Evolutionary conservation across 2,888 invertebrate genomes (phyloP), one percentile per base, ranked within the genome.

Genomic region (Microctonus aethiopoides): DNA sequence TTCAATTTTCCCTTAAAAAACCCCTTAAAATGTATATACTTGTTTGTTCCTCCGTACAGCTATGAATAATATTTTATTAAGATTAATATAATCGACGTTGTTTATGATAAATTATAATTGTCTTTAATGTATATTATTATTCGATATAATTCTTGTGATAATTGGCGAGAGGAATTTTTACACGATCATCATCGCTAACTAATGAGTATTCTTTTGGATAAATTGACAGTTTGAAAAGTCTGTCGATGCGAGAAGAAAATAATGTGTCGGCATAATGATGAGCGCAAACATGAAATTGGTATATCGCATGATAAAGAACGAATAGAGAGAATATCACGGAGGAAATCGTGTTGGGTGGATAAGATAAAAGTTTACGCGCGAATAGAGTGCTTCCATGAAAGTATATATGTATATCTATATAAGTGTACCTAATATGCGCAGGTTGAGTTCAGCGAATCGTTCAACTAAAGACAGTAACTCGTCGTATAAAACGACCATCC

Each of bases 391-490:
- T 64, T 26, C 62, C 29, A 52, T 60, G 39, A 11, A 36, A 13
- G 3, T 39, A 22, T n/a, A 34, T 36, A 61, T 39, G 1, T 46
- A 24, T 54, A 9, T 22, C 22, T 16, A 41, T 13, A 29, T 16
- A 29, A 13, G 13, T 26, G 16, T 10, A 57, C 7, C 29, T 7
- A 29, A 3, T 29, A 29, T 29, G 7, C 29, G 29, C 3, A 20
- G 46, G 41, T 72, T 39, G 57, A 69, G 68, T 66, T 71, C 72
- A 72, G 65, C 72, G 72, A 74, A 75, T 71, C 75, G 72, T 67
- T 71, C 71, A 75, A 71, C 71, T 74, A 75, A 75, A 75, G 75
- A 75, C 75, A 68, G 72, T 75, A 75, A 75, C 72, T 72, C 72
- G 71, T 68, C 62, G 67, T 71, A 65, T 65, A 66, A 66, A 74